These are phyloP conservation scores for Erebia ligea DNA, from an alignment of 2,888 invertebrate species.

Conservation along the genomic window DNA sequence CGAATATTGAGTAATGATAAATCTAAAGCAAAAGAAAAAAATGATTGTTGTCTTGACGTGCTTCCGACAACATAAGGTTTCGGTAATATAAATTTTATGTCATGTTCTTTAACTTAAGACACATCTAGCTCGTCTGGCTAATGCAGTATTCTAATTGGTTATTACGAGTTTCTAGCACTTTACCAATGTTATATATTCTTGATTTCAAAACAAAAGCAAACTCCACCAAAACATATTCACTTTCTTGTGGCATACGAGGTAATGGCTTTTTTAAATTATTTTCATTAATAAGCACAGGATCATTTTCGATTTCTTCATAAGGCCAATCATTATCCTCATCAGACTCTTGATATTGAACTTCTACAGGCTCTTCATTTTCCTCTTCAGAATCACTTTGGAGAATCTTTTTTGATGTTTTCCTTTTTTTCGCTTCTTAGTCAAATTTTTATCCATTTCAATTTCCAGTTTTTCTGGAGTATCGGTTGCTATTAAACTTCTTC, in stretches of 20 bases:
- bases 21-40: not conserved
- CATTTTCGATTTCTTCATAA: not conserved
- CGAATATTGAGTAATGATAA: not conserved
- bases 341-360: conserved; percentile 2
- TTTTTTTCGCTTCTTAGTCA: conserved; percentile 8
- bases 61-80: too few relatives aligned
- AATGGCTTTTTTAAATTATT: not conserved
- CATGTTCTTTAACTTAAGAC: not conserved
- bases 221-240: not conserved
- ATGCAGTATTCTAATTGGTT: not conserved
- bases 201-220: not conserved
- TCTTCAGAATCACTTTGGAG: conserved; percentile 6
- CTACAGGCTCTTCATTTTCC: not conserved
- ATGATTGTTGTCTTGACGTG: not conserved
- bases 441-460: conserved; percentile 1
- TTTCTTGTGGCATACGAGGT: not conserved
- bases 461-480: conserved; percentile 3
- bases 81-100: not conserved
- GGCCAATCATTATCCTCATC: conserved; percentile 2
- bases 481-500: conserved; percentile 5
- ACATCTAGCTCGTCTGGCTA: not conserved
- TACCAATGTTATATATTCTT: not conserved
- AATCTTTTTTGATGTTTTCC: not conserved
- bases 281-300: not conserved
- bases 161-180: not conserved